A percentile compares a stretch with the other conserved stretches of the same genome.
Conservation (phyloP, 2,888 invertebrate species). For the Drosophila parthenogenetica region DNA sequence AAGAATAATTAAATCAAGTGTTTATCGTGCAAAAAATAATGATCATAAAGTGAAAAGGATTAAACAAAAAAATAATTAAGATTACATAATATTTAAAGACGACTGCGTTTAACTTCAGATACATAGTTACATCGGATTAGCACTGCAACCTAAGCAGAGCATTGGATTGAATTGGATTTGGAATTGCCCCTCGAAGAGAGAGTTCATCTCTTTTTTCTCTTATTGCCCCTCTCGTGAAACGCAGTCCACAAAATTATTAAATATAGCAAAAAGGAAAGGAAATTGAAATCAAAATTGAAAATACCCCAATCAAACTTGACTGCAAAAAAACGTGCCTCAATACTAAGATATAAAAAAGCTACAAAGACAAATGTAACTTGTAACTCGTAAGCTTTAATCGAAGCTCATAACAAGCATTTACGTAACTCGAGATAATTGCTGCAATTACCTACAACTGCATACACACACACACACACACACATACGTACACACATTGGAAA, state of each 20-base stretch:
- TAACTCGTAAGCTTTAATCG: slow-evolving; percentile 54
- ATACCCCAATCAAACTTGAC: slow-evolving; percentile 29
- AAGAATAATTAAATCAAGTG: slow-evolving; percentile 31
- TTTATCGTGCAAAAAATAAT: slow-evolving; percentile 55
- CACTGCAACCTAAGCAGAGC: slow-evolving; percentile 28
- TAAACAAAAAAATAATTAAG: slow-evolving; percentile 19
- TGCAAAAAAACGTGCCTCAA: slow-evolving; percentile 55
- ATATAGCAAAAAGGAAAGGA: slow-evolving; percentile 45
- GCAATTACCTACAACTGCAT: slow-evolving; percentile 42
- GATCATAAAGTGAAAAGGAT: slow-evolving; percentile 66
- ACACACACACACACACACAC: slow-evolving; percentile 25
- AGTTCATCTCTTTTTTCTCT: background rate
- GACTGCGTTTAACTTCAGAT: slow-evolving; percentile 42
- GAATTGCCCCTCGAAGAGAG: slow-evolving; percentile 11
- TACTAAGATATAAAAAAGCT: slow-evolving; percentile 16
- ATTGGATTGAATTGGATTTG: slow-evolving; percentile 55
- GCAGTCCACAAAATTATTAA: slow-evolving; percentile 55
- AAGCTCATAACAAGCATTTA: slow-evolving; percentile 61
- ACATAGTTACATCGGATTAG: slow-evolving; percentile 40
- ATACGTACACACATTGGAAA: slow-evolving; percentile 42
- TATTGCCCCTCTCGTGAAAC: slow-evolving; percentile 36
- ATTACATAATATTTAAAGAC: slow-evolving; percentile 28
- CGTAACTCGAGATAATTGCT: slow-evolving; percentile 70
- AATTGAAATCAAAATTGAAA: slow-evolving; percentile 65
- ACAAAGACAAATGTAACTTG: slow-evolving; percentile 45